A percentile compares a stretch with the other conserved stretches of the same genome.
Evolutionary conservation across 2,113 vertebrate genomes (phyloP).

Genomic region (Agapornis roseicollis): DNA sequence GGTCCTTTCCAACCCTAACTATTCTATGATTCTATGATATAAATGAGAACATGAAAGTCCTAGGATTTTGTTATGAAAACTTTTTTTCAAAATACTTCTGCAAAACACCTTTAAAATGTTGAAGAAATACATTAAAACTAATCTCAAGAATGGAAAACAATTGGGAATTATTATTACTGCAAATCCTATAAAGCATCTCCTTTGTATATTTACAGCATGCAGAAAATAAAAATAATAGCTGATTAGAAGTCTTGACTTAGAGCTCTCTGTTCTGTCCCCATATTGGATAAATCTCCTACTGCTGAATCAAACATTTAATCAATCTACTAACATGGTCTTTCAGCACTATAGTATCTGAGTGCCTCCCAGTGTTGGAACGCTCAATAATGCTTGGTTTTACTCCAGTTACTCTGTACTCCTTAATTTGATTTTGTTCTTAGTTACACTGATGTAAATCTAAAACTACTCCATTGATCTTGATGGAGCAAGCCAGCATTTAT

Average conservation of each 20-base stretch:
- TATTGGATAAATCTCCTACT: conserved; percentile 43
- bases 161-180: neutral
- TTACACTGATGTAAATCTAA: conserved; percentile 33
- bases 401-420: conserved; percentile 16
- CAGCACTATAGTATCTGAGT: conserved; percentile 66
- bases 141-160: neutral
- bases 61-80: neutral
- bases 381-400: conserved; percentile 50
- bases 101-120: neutral
- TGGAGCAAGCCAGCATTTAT: neutral
- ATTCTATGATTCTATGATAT: no score
- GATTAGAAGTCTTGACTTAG: neutral
- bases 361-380: conserved; percentile 65
- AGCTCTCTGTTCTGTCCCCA: neutral
- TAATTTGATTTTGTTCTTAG: conserved; percentile 50
- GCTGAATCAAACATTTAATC: conserved; percentile 62
- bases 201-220: neutral
- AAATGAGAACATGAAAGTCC: neutral
- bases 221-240: conserved; percentile 18
- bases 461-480: conserved; percentile 20
- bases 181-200: neutral
- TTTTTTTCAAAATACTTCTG: neutral
- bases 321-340: conserved; percentile 36
- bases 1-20: no score
- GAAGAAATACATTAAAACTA: neutral